Base-by-base conservation (phyloP, 2,888 invertebrate species). In the Keiferia lycopersicella region DNA sequence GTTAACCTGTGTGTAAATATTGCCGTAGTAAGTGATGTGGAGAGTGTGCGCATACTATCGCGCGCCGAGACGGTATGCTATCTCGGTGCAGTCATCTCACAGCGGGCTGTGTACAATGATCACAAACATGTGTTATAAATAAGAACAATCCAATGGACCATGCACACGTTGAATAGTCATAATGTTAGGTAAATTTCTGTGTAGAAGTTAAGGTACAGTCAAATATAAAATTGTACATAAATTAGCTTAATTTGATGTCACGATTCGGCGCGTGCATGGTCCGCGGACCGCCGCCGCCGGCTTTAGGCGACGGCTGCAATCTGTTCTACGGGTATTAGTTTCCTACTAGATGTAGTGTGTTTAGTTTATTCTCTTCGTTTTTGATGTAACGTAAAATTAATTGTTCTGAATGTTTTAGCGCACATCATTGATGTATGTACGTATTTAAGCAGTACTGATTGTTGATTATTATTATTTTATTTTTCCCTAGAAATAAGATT, bases 311-410 rank as follows among this genome's bases (percentile, higher is more conserved):
- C 69, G 73, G 72, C 81, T 80, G 91, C 91, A 91, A 92, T 92
- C 87, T 86, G 84, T 87, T 88, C 81, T 92, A 92, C 92, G 92
- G 92, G 92, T 92, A 92, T 92, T 92, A 90, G 92, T 92, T 92
- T 91, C 91, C 91, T 91, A 91, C 77, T 91, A 91, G 91, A 72
- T 83, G 80, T 91, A 91, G 84, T 79, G 78, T 83, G 82, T 85
- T 87, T 88, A 83, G 82, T 85, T 87, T 88, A 83, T 86, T 88
- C 87, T 82, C 74, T 77, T 84, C 79, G 85, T 87, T 86, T 86
- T 76, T 38, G 74, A 78, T 78, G 76, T 80, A 74, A 80, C 79
- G 80, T 75, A 72, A 71, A 74, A 73, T 79, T 82, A 74, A 73
- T 79, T 82, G 82, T 86, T 84, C 79, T 76, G 69, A 75, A 82